Evolutionary conservation across 2,113 vertebrate species (phyloP), one percentile per base, ranked within the genome.

Genomic region (Noctilio leporinus): DNA sequence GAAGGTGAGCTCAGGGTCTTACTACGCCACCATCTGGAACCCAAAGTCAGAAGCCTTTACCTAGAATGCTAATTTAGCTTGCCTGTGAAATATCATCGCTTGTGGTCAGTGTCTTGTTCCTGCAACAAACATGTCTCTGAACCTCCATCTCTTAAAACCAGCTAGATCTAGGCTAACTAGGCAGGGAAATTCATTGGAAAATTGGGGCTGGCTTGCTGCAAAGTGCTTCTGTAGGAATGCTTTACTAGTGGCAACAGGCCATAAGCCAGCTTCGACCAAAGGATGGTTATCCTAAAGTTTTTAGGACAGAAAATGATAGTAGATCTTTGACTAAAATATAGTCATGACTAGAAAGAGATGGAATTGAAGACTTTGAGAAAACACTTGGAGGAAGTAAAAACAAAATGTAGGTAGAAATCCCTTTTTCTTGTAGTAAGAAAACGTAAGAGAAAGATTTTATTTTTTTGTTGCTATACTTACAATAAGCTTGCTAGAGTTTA

Each of bases 381-480:
- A 45, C 43, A 65, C 16, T 16, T 1, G 3, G 53, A 69, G 33
- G 35, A 35, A 67, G 0, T 80, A 38, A 26, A 24, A 53, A 19
- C 12, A 30, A 40, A 55, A 22, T 7, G 20, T 17, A 15, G 16
- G 4, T 49, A 35, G 84, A 38, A 57, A 15, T 57, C 24, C 12
- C 26, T 65, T 59, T 12, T 30, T 35, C 87, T 47, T 49, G 0
- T 51, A 14, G 6, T 6, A n/a, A 45, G 38, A n/a, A 45, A 30
- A 33, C 33, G 7, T 30, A 26, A 22, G 10, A n/a, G 11, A 16
- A 35, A 20, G 4, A 1, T 30, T 5, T 0, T 7, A 0, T 1
- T 14, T 64, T 64, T 45, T 45, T 53, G 40, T 49, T 38, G 22
- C 28, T 26, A 40, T 22, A 2, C 28, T 59, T 59, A 51, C 49